Conservation (phyloP, 2,113 vertebrate species). For the Chlorodrepanis virens region DNA sequence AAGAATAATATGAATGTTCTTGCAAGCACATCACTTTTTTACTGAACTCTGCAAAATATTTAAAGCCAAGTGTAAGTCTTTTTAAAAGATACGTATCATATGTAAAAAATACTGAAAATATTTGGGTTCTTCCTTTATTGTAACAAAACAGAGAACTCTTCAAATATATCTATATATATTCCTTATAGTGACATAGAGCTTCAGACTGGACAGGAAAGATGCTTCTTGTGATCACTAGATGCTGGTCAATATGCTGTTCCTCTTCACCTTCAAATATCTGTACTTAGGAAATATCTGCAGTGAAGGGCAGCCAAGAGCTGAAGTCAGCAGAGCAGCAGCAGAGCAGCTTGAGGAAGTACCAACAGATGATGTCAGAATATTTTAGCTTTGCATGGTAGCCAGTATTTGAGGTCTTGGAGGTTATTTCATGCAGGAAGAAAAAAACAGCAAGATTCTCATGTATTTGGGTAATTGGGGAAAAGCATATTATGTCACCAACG, state of each 20-base stretch:
- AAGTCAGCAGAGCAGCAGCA: conserved; percentile 30
- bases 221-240: neutral
- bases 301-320: conserved; percentile 37
- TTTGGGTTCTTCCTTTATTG: neutral
- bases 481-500: neutral
- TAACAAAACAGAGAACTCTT: neutral
- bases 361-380: conserved; percentile 54
- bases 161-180: neutral
- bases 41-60: neutral
- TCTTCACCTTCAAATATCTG: conserved; percentile 11
- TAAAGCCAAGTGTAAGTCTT: neutral
- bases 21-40: neutral
- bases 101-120: neutral
- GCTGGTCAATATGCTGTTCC: neutral
- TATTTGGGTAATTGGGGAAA: neutral
- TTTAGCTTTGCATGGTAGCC: conserved; percentile 21
- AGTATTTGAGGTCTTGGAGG: neutral
- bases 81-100: neutral
- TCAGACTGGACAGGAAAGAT: neutral
- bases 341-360: conserved; percentile 30
- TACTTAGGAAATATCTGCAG: neutral
- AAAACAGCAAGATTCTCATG: neutral
- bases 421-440: neutral
- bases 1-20: neutral
- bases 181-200: neutral